Percentiles rank a stretch among this genome's conserved stretches.
Evolutionary conservation across 2,113 vertebrate genomes (phyloP).

Genomic region (Lamprologus ornatipinnis): DNA sequence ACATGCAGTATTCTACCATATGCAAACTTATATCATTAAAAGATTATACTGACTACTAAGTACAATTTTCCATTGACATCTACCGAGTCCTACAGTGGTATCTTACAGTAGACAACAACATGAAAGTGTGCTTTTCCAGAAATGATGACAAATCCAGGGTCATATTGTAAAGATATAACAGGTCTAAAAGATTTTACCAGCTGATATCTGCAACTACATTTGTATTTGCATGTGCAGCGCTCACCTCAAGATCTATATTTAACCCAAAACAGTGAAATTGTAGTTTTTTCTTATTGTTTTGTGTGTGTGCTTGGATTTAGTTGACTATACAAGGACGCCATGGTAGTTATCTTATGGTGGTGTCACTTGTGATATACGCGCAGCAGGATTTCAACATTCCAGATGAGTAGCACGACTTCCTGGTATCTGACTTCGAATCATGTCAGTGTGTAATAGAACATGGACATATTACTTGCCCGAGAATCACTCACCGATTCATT

Average conservation of each 20-base stretch:
- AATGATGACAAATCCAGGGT: not conserved
- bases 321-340: not conserved
- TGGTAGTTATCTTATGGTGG: not conserved
- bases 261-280: not conserved
- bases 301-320: not conserved
- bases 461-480: conserved; percentile 33
- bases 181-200: not conserved
- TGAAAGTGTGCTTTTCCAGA: not conserved
- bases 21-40: no score
- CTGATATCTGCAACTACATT: not conserved
- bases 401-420: not conserved
- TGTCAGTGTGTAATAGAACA: conserved; percentile 30
- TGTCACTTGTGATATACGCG: not conserved
- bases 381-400: not conserved
- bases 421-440: conserved; percentile 21
- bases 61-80: not conserved
- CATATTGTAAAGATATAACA: not conserved
- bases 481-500: conserved; percentile 37
- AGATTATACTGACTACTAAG: no score
- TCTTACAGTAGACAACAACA: not conserved
- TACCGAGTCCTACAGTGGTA: not conserved
- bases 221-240: not conserved
- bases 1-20: no score
- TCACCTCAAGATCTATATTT: not conserved
- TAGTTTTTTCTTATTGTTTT: not conserved